Conservation (phyloP, 2,888 invertebrate species). For the Sepiola atlantica region DNA sequence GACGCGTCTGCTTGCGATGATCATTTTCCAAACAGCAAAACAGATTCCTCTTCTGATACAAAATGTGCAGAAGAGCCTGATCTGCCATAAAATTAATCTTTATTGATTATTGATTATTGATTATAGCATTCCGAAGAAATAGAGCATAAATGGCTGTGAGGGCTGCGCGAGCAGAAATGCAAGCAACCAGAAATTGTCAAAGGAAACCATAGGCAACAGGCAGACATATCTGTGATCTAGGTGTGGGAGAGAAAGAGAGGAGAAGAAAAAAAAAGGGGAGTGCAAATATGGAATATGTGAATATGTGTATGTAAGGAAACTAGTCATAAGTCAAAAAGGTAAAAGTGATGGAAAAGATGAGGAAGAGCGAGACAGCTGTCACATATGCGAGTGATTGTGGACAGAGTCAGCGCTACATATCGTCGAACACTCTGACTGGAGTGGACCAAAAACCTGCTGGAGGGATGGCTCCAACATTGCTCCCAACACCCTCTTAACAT, state of each 20-base stretch:
- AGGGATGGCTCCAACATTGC: too few relatives aligned
- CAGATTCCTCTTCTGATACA: not conserved
- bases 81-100: constrained; percentile 20
- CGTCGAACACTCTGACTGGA: too few relatives aligned
- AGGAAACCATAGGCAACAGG: not conserved
- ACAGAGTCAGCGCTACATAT: too few relatives aligned
- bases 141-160: constrained; percentile 32
- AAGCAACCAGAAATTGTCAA: constrained; percentile 24
- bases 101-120: constrained; percentile 14
- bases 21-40: not conserved
- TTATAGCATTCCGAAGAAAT: not conserved
- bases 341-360: too few relatives aligned
- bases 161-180: not conserved
- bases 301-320: too few relatives aligned
- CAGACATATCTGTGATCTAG: not conserved
- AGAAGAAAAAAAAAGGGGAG: not conserved
- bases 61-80: not conserved
- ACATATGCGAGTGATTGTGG: too few relatives aligned
- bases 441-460: too few relatives aligned
- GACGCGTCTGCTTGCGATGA: not conserved
- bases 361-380: too few relatives aligned
- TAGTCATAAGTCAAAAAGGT: too few relatives aligned
- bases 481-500: too few relatives aligned
- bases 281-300: not conserved
- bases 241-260: not conserved